Percentiles rank a stretch among this genome's conserved stretches.
Evolutionary conservation across 2,113 vertebrate species (phyloP).

Genomic region (Apistogramma diplotaenia): DNA sequence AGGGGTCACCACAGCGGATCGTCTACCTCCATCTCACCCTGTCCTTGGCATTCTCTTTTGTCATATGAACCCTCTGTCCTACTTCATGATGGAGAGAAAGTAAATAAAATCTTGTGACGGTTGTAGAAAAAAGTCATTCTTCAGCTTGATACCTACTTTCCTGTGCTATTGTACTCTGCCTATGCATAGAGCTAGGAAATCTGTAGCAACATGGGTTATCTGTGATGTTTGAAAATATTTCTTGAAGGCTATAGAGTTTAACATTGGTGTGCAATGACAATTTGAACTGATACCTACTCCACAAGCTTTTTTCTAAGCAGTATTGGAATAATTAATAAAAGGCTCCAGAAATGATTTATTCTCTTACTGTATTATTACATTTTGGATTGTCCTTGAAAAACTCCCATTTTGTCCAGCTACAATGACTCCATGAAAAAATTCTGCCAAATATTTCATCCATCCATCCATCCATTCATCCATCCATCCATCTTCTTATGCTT

Average conservation of each 20-base stretch:
- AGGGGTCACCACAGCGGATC: not conserved
- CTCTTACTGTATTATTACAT: not conserved
- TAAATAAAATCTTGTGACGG: not conserved
- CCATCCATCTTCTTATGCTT: too few species aligned
- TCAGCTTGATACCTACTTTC: not conserved
- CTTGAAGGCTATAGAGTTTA: not conserved
- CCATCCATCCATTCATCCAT: too few species aligned
- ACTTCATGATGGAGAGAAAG: not conserved
- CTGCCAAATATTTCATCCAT: too few species aligned
- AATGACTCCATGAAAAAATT: not conserved
- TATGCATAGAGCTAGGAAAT: not conserved
- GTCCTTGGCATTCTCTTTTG: not conserved
- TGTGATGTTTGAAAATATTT: slow-evolving; percentile 25
- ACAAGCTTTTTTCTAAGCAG: not conserved
- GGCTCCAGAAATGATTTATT: slow-evolving; percentile 13
- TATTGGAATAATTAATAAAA: not conserved
- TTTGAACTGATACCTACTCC: slow-evolving; percentile 9
- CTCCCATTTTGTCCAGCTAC: not conserved
- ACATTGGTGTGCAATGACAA: not conserved
- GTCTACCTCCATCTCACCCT: not conserved
- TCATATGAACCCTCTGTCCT: not conserved
- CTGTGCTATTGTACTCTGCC: not conserved
- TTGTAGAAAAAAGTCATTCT: not conserved
- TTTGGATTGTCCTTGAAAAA: slow-evolving; percentile 19
- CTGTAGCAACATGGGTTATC: not conserved